phyloP scores from a whole-genome alignment of 2,888 invertebrate genomes.

The Perdita meconis region DNA sequence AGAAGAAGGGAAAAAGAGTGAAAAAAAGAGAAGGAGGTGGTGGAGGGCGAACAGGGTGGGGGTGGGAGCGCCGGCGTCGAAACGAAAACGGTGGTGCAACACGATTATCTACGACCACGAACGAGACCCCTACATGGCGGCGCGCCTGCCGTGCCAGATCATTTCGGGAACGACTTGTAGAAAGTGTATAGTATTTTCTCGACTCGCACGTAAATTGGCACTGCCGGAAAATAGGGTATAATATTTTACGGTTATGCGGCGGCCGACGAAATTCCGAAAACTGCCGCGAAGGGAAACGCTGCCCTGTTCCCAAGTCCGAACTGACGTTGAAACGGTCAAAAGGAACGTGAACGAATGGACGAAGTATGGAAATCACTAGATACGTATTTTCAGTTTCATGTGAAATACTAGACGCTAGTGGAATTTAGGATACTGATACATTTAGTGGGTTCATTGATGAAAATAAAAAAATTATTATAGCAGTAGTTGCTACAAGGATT shows the following conservation, averaged over 20 bases:
- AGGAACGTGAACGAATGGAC: neutral
- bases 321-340: neutral
- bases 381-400: no score
- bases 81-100: conserved; percentile 57
- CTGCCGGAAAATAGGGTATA: conserved; percentile 6
- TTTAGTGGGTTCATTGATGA: no score
- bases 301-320: neutral
- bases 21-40: conserved; percentile 17
- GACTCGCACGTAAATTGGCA: conserved; percentile 40
- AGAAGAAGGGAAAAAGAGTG: conserved; percentile 58
- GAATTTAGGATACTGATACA: no score
- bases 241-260: conserved; percentile 37
- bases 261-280: conserved; percentile 4
- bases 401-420: no score
- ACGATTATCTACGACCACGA: conserved; percentile 64
- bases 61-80: conserved; percentile 33
- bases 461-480: no score
- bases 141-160: conserved; percentile 59
- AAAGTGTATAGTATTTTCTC: conserved; percentile 58
- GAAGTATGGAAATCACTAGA: no score
- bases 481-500: no score
- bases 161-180: conserved; percentile 58
- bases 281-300: neutral
- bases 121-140: conserved; percentile 37
- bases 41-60: neutral